Conservation (phyloP, 2,797 vertebrate genomes). For the Paratrypauchen microcephalus region DNA sequence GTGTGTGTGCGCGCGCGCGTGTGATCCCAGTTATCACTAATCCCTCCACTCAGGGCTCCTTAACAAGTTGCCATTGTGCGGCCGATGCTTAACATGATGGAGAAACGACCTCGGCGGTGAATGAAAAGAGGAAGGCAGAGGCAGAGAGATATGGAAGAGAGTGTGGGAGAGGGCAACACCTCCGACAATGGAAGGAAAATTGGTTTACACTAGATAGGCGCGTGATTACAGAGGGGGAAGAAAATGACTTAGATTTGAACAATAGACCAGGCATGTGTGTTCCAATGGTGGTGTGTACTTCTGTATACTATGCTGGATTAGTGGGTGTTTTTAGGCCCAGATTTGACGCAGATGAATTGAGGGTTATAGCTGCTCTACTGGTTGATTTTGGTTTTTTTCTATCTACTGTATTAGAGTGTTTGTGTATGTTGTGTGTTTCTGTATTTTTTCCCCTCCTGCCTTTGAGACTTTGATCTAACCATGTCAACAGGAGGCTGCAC, state of each 20-base stretch:
- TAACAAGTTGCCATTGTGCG: conserved; percentile 75
- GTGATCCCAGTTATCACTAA: conserved; percentile 72
- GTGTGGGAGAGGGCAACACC: conserved; percentile 72
- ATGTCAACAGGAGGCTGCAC: conserved; percentile 29
- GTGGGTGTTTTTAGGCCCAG: conserved; percentile 59
- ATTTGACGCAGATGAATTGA: conserved; percentile 64
- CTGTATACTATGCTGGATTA: conserved; percentile 51
- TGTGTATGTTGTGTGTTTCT: conserved; percentile 20
- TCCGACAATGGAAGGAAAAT: conserved; percentile 75
- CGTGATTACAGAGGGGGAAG: conserved; percentile 73
- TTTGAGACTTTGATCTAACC: conserved; percentile 27
- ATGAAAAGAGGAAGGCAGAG: conserved; percentile 61
- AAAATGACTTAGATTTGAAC: conserved; percentile 74
- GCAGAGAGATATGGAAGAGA: conserved; percentile 55
- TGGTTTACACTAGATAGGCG: conserved; percentile 78
- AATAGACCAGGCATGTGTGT: conserved; percentile 54
- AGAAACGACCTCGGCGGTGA: conserved; percentile 68
- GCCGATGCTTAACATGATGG: conserved; percentile 70
- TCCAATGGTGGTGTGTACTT: conserved; percentile 33
- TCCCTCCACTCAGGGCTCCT: conserved; percentile 72
- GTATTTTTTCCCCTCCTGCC: conserved; percentile 15
- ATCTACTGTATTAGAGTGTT: conserved; percentile 24
- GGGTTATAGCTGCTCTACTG: conserved; percentile 38
- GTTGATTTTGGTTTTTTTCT: conserved; percentile 40
- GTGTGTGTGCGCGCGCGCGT: conserved; percentile 57